These are phyloP conservation scores for Caenorhabditis sp. DNA, from an alignment of 2,888 invertebrate genomes.

Conservation along the genomic window DNA sequence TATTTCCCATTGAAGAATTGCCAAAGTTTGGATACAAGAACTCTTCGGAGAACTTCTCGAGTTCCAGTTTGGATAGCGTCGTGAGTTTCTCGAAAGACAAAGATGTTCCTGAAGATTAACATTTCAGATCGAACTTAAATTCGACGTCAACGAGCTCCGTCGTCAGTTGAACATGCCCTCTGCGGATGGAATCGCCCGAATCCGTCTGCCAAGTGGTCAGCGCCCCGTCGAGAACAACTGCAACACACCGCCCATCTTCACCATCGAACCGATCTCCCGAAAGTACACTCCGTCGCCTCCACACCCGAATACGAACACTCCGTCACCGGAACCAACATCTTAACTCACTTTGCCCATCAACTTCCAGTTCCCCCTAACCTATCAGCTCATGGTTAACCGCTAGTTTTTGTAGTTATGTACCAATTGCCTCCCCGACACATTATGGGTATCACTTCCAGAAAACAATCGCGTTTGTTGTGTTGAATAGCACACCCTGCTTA, in stretches of 20 bases:
- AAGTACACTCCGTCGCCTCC: constrained; percentile 5
- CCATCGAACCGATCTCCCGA: constrained; percentile 33
- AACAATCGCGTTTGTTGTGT: too few species aligned
- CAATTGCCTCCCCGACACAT: background rate
- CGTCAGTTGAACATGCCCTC: constrained; percentile 46
- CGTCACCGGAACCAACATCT: constrained; percentile 1
- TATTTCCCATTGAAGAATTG: constrained; percentile 24
- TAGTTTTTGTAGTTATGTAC: too few species aligned
- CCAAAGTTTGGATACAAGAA: constrained; percentile 41
- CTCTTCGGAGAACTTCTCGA: constrained; percentile 37
- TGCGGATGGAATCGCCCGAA: constrained; percentile 46
- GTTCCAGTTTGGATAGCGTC: constrained; percentile 54
- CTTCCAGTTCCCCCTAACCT: too few species aligned
- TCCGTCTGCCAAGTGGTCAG: constrained; percentile 35
- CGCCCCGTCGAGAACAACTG: constrained; percentile 25
- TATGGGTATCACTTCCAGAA: constrained; percentile 26
- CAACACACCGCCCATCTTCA: constrained; percentile 45
- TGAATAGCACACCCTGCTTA: too few species aligned
- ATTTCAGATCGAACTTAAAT: constrained; percentile 63
- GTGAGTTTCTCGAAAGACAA: constrained; percentile 30
- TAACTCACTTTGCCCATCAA: too few species aligned
- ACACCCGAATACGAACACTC: background rate
- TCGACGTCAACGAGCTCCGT: constrained; percentile 62
- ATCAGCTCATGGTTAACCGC: too few species aligned
- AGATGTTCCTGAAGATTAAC: background rate